Base-by-base conservation (phyloP, 2,888 invertebrate genomes). In the Neuroscelio doddi region DNA sequence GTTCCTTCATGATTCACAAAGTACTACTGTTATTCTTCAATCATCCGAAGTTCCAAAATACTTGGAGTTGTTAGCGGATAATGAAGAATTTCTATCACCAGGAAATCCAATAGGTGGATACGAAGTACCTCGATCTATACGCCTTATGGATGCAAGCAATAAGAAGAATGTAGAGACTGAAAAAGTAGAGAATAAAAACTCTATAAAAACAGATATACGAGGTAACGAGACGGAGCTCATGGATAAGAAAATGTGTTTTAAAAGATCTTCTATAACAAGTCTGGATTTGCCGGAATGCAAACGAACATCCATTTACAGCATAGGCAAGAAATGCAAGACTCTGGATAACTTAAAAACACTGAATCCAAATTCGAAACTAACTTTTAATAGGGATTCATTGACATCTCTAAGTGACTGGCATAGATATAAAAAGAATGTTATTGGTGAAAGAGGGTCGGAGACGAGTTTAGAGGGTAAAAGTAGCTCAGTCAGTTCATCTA, bases 41-140 rank as follows among this genome's bases (percentile, higher is more conserved):
- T 62, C 77, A 16, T 42, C 69, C 2, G 72, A 71, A 49, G 73
- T 86, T 27, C 90, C 90, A 0, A 90, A 91, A 74, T 92, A 92
- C 80, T 82, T 92, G 49, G 91, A 92, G 80, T 82, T 92, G 42
- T 85, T 91, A 77, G 90, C 90, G 75, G 89, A 89, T 73, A 86
- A 86, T 64, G 80, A 80, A 7, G 75, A 75, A 3, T 61, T 64
- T 7, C 87, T 87, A 49, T 47, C 78, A 7, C 85, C 86, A 0
- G 84, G 83, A 7, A 78, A 80, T 65, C 77, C 77, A 5, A 81
- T 85, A 12, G 90, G 89, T 74, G 91, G 90, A 1, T 91, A 91
- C 80, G 91, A 91, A 83, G 83, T 91, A 10, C 91, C 91, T 1
- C 85, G 89, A 32, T 81, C 86, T 0, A 84, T 80, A 16, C 75